Percentiles rank a stretch among this genome's conserved stretches.
Conservation (phyloP, 2,113 vertebrate species). For the Arizona elegans region DNA sequence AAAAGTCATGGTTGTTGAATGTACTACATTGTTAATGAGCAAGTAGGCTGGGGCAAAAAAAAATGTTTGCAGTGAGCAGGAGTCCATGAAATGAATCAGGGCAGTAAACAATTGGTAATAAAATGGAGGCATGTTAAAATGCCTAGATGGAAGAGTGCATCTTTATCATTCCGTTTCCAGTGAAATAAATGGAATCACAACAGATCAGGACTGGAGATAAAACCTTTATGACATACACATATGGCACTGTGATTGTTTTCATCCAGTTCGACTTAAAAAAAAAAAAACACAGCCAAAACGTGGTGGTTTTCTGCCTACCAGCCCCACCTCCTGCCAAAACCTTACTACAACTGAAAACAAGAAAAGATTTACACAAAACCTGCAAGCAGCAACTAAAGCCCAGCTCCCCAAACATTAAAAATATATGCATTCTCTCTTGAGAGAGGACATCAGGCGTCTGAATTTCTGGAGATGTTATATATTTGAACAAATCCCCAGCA, state of each 20-base stretch:
- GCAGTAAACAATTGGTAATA: background rate
- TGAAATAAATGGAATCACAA: conserved; percentile 1
- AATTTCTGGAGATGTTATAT: background rate
- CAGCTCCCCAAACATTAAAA: conserved; percentile 9
- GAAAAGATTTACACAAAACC: background rate
- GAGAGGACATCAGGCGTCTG: background rate
- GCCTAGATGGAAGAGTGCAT: background rate
- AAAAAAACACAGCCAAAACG: background rate
- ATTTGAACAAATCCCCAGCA: background rate
- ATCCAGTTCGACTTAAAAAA: background rate
- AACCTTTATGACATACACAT: conserved; percentile 8
- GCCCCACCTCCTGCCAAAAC: background rate
- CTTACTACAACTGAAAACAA: conserved; percentile 17
- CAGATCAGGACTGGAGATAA: background rate
- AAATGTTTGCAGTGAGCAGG: rapidly evolving
- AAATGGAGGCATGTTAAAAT: background rate
- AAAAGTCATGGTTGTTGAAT: background rate
- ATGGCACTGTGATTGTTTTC: background rate
- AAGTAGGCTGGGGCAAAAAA: background rate
- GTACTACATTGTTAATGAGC: background rate
- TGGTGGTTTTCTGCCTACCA: background rate
- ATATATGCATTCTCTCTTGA: background rate
- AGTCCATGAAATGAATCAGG: background rate
- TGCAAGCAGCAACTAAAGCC: background rate
- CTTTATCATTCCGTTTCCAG: background rate